Conservation (phyloP, 1,140 invertebrate species). For the Theocolax elegans region DNA sequence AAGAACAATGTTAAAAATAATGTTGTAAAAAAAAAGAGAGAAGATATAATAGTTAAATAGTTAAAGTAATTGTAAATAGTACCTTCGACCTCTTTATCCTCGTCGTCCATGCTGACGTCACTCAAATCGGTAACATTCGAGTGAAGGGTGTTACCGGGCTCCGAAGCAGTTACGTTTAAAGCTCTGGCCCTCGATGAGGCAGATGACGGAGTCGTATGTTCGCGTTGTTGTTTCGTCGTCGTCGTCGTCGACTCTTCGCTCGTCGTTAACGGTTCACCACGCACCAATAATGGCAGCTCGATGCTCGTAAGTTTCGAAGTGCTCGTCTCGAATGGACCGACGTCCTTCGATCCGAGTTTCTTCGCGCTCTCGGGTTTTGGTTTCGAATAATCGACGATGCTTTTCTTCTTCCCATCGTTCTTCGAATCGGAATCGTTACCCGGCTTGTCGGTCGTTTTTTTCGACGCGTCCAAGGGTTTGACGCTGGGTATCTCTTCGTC, state of each 20-base stretch:
- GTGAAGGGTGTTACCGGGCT: constrained; percentile 60
- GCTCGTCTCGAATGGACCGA: no score
- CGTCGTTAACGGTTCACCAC: background rate
- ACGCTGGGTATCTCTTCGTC: constrained; percentile 47
- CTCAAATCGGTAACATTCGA: constrained; percentile 71
- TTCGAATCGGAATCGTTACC: constrained; percentile 46
- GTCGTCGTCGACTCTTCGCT: background rate
- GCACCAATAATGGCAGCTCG: background rate
- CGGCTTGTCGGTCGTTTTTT: constrained; percentile 22
- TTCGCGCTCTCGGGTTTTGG: constrained; percentile 58
- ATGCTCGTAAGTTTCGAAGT: no score
- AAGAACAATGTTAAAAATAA: no score
- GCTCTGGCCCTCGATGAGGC: constrained; percentile 53
- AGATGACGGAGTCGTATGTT: background rate
- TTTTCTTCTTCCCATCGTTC: constrained; percentile 57
- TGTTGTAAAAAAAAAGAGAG: no score
- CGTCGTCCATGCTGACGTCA: constrained; percentile 76
- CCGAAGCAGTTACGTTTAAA: constrained; percentile 58
- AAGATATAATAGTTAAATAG: no score
- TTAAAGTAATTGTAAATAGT: no score
- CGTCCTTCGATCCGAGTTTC: constrained; percentile 46
- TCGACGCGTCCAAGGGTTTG: constrained; percentile 46
- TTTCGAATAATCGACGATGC: constrained; percentile 50
- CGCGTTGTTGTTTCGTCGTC: constrained; percentile 5
- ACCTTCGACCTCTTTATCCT: no score